A percentile compares a stretch with the other conserved stretches of the same genome.
Conservation (phyloP, 2,797 vertebrate genomes). For the Menidia menidia region DNA sequence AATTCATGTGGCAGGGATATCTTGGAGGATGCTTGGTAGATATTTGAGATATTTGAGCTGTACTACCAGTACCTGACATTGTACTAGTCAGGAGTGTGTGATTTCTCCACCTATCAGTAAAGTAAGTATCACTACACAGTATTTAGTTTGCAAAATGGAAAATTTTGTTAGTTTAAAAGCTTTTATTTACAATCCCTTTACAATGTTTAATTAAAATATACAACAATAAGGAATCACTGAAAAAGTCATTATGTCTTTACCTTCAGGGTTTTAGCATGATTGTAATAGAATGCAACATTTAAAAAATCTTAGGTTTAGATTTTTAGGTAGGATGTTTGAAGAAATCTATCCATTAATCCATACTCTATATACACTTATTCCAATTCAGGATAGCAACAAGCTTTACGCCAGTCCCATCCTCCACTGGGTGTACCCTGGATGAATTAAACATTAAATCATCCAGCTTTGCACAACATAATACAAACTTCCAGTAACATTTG, state of each 20-base stretch:
- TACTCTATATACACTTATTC: too few species aligned
- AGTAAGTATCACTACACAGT: neutral
- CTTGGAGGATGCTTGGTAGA: neutral
- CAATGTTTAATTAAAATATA: neutral
- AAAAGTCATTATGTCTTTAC: neutral
- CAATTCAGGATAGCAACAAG: too few species aligned
- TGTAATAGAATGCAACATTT: neutral
- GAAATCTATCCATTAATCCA: too few species aligned
- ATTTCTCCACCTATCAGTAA: too few species aligned
- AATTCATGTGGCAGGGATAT: neutral
- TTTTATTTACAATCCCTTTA: neutral
- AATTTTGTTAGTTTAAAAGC: neutral
- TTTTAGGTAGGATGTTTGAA: too few species aligned
- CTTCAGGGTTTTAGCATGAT: too few species aligned
- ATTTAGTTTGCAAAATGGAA: neutral
- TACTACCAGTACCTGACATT: neutral
- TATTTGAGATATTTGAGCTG: neutral
- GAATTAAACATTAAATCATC: neutral
- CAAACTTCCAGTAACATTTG: neutral
- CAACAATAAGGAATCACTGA: neutral
- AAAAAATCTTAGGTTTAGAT: neutral
- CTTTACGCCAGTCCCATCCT: too few species aligned
- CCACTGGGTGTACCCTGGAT: too few species aligned
- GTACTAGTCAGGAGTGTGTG: neutral
- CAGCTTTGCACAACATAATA: neutral